Evolutionary conservation across 2,888 invertebrate genomes (phyloP).

Genomic region (Thelaira solivaga): DNA sequence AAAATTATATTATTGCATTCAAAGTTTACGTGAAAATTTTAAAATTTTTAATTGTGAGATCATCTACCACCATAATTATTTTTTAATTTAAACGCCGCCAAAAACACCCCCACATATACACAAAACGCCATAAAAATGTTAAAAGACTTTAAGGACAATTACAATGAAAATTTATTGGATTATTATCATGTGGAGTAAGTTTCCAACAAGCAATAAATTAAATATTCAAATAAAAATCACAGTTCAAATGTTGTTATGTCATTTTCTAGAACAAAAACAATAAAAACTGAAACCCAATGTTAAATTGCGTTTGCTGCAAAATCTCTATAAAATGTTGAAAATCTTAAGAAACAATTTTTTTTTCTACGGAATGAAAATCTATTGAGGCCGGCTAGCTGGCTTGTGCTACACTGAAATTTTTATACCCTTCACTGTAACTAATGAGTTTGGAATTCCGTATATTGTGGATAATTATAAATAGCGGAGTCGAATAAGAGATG

Average conservation of each 20-base stretch:
- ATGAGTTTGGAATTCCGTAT: no score
- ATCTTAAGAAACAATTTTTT: slow-evolving; percentile 11
- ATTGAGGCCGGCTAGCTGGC: slow-evolving; percentile 38
- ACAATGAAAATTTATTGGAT: slow-evolving; percentile 46
- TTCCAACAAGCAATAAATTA: neutral
- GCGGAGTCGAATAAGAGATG: no score
- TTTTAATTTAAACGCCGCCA: neutral
- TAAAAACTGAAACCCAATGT: slow-evolving; percentile 42
- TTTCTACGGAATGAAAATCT: slow-evolving; percentile 3
- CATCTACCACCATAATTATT: neutral
- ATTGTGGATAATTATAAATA: no score
- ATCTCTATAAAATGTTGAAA: slow-evolving; percentile 12
- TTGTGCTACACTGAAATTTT: neutral
- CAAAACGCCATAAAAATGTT: slow-evolving; percentile 42
- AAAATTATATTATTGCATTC: slow-evolving; percentile 5
- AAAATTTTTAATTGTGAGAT: slow-evolving; percentile 9
- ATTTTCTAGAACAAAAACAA: neutral
- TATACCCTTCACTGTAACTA: no score
- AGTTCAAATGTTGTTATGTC: slow-evolving; percentile 4
- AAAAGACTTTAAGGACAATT: slow-evolving; percentile 49
- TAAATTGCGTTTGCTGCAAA: neutral
- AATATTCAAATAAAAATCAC: slow-evolving; percentile 49
- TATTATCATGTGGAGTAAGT: slow-evolving; percentile 47
- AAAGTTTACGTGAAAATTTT: neutral
- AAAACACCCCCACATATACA: slow-evolving; percentile 5